phyloP scores from a whole-genome alignment of 2,888 invertebrate genomes.

The Parapristionchus giblindavisi region DNA sequence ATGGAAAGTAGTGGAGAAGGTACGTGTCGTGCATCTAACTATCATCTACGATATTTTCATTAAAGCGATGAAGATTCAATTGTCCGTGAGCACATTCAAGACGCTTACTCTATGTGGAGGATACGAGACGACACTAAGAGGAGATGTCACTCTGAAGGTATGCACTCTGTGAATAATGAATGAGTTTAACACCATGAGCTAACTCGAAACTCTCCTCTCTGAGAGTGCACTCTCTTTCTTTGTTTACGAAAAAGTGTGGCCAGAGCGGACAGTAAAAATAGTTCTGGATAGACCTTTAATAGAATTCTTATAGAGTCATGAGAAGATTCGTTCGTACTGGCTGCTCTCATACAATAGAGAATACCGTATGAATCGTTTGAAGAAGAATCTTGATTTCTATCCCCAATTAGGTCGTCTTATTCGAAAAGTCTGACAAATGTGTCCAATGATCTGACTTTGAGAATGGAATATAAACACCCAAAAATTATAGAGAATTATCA shows the following conservation, averaged over 20 bases:
- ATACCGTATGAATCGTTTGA: slow-evolving; percentile 6
- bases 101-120: slow-evolving; percentile 48
- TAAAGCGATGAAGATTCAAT: slow-evolving; percentile 54
- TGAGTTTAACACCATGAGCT: neutral
- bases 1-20: slow-evolving; percentile 56
- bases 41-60: neutral
- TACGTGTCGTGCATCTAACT: slow-evolving; percentile 19
- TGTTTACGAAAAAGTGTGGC: neutral
- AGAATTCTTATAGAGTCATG: slow-evolving; percentile 28
- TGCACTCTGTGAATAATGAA: neutral
- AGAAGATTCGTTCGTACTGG: slow-evolving; percentile 37
- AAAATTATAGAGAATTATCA: too few relatives aligned
- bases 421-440: too few relatives aligned
- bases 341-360: slow-evolving; percentile 24
- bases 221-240: neutral
- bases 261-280: neutral
- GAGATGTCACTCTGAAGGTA: slow-evolving; percentile 46
- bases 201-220: neutral
- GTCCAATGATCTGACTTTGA: too few relatives aligned
- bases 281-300: neutral
- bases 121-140: slow-evolving; percentile 45
- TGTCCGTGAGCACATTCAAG: slow-evolving; percentile 46
- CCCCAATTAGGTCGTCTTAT: slow-evolving; percentile 31
- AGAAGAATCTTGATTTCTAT: neutral
- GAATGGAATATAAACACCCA: too few relatives aligned